A percentile compares a stretch with the other conserved stretches of the same genome.
Conservation (phyloP, 2,888 invertebrate species). For the Tiliacea citrago region DNA sequence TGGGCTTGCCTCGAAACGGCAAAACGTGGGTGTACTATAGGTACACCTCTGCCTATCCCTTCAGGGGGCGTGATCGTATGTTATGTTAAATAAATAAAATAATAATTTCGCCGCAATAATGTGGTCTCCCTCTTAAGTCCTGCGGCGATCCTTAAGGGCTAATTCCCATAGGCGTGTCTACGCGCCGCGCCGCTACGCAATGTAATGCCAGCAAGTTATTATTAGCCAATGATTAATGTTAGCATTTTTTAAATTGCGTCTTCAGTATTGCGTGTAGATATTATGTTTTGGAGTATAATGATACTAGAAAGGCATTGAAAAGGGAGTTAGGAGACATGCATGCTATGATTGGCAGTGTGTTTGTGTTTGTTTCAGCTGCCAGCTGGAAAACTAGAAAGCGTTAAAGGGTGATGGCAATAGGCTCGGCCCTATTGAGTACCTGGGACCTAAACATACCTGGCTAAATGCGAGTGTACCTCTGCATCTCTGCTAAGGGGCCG, state of each 20-base stretch:
- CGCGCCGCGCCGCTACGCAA: conserved; percentile 1
- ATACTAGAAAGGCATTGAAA: too few relatives aligned
- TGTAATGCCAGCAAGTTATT: conserved; percentile 34
- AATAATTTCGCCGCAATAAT: neutral
- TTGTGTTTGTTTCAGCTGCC: neutral
- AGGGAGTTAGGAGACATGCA: too few relatives aligned
- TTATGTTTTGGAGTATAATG: neutral
- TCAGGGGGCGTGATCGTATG: too few relatives aligned
- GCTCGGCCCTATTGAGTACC: too few relatives aligned
- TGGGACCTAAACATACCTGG: too few relatives aligned
- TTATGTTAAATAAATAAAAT: neutral
- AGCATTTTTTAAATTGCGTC: conserved; percentile 29
- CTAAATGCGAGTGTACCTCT: too few relatives aligned
- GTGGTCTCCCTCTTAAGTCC: conserved; percentile 53
- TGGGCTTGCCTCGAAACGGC: too few relatives aligned
- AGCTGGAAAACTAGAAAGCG: too few relatives aligned
- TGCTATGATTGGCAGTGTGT: too few relatives aligned
- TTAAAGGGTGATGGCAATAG: neutral
- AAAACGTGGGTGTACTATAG: too few relatives aligned
- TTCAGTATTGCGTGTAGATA: neutral
- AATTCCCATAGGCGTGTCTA: conserved; percentile 46
- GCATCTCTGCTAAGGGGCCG: too few relatives aligned
- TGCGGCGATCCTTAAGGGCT: conserved; percentile 33
- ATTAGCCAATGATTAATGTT: conserved; percentile 30
- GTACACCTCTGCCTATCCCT: too few relatives aligned